Percentiles rank a stretch among this genome's conserved stretches.
These are phyloP conservation scores for Thymallus thymallus DNA, from an alignment of 2,113 vertebrate genomes.

Conservation along the genomic window DNA sequence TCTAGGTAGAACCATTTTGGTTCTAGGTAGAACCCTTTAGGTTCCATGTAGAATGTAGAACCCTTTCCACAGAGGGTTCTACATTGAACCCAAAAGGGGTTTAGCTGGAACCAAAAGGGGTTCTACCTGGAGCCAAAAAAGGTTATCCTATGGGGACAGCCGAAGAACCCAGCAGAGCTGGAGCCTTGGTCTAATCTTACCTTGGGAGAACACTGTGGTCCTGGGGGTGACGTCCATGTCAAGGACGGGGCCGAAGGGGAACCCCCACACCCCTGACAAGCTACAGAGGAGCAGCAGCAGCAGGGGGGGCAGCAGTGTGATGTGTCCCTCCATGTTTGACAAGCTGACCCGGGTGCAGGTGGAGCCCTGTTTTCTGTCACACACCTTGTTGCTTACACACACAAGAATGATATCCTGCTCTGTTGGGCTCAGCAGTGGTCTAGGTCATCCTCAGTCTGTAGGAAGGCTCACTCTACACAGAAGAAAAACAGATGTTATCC, in stretches of 20 bases:
- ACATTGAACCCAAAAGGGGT: too few species aligned
- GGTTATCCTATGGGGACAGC: too few species aligned
- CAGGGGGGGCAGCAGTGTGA: conserved; percentile 25
- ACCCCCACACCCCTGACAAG: conserved; percentile 56
- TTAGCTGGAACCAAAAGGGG: too few species aligned
- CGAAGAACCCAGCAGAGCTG: neutral
- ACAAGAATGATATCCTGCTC: neutral
- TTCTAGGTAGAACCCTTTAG: too few species aligned
- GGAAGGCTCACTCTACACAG: conserved; percentile 25
- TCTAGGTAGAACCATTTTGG: too few species aligned
- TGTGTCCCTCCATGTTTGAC: conserved; percentile 52
- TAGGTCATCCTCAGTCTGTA: conserved; percentile 38
- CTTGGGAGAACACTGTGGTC: conserved; percentile 68
- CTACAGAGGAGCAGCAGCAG: conserved; percentile 42
- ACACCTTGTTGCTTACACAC: neutral
- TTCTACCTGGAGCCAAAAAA: too few species aligned
- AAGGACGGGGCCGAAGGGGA: conserved; percentile 72
- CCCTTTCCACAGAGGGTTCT: too few species aligned
- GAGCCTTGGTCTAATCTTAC: conserved; percentile 44
- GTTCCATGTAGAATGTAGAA: too few species aligned
- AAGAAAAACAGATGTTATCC: conserved; percentile 15
- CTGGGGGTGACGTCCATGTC: conserved; percentile 74
- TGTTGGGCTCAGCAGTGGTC: neutral
- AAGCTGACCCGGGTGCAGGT: neutral
- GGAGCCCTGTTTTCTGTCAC: neutral